Base-by-base conservation (phyloP, 2,113 vertebrate genomes). In the Grus americana region DNA sequence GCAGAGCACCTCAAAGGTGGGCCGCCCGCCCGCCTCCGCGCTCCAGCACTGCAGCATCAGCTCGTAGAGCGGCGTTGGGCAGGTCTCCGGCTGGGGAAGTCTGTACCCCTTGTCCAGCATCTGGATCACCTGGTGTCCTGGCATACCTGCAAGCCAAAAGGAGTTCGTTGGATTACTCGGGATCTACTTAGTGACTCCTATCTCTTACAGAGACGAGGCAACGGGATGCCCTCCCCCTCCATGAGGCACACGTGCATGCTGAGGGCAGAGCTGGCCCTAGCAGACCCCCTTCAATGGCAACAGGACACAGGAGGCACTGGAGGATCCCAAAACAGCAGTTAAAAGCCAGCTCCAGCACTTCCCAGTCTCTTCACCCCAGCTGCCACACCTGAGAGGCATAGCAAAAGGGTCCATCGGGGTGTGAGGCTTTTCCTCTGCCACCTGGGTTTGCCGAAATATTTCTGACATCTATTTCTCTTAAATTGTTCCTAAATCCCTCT, bases 41-140 rank as follows among this genome's bases (percentile, higher is more conserved):
- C 95, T 98, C 99, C 99, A 99, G 97, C 99, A 99, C 17, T 98
- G 95, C 38, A 58, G 18, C 99, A 99, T 99, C 70, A 99, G 98
- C 34, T 95, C 82, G 29, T 99, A 99, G 78, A 99, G 59, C 0
- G 92, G 55, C 3, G 21, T 71, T 0, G 99, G 99, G 71, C 99
- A 99, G 14, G 61, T 93, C 4, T 80, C 4, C 0, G 99, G 99
- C 47, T 97, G 97, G 1, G 98, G 71, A 54, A 99, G 99, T 87
- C 99, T 98, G 97, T 99, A 99, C 24, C 98, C 99, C 16, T 83
- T 80, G 12, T 97, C 76, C 78, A 99, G 16, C 93, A 68, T 88
- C 81, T 99, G 98, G 18, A 99, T 92, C 92, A 99, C 99, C 94
- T 99, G 98, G 63, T 95, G 79, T 93, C 99, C 99, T 2, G 97